These are phyloP conservation scores for Agriopis leucophaearia DNA, from an alignment of 2,888 invertebrate genomes.

Conservation along the genomic window DNA sequence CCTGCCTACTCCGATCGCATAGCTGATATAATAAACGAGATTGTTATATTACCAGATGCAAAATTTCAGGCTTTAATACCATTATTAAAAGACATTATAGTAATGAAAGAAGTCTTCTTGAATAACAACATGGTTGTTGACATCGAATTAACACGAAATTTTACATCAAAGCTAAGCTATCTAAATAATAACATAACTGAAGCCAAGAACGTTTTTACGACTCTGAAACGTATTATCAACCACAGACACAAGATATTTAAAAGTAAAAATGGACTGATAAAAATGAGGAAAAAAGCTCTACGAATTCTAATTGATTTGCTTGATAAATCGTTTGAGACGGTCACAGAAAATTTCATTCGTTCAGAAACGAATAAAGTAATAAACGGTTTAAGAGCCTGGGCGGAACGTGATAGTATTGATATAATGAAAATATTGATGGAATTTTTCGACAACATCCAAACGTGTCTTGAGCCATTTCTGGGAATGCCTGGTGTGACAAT, in stretches of 20 bases:
- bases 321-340: constrained; percentile 52
- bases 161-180: constrained; percentile 34
- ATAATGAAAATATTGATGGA: background rate
- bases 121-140: constrained; percentile 44
- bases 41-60: constrained; percentile 48
- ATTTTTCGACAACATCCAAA: background rate
- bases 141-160: constrained; percentile 28
- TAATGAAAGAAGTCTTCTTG: constrained; percentile 43
- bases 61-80: constrained; percentile 45
- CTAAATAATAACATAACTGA: constrained; percentile 25
- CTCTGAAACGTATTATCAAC: constrained; percentile 44
- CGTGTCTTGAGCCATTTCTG: background rate
- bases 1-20: constrained; percentile 57
- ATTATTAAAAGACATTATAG: constrained; percentile 32
- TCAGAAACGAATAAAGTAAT: constrained; percentile 49
- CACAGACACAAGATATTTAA: constrained; percentile 49
- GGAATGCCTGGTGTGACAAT: background rate
- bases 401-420: background rate
- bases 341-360: constrained; percentile 45
- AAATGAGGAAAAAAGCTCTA: constrained; percentile 48
- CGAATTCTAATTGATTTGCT: constrained; percentile 60
- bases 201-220: constrained; percentile 42
- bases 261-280: constrained; percentile 34
- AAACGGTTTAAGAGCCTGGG: constrained; percentile 49
- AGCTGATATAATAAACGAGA: constrained; percentile 50